A percentile compares a stretch with the other conserved stretches of the same genome.
Evolutionary conservation across 2,797 vertebrate species (phyloP).

Genomic region (Ctenosaura bakeri): DNA sequence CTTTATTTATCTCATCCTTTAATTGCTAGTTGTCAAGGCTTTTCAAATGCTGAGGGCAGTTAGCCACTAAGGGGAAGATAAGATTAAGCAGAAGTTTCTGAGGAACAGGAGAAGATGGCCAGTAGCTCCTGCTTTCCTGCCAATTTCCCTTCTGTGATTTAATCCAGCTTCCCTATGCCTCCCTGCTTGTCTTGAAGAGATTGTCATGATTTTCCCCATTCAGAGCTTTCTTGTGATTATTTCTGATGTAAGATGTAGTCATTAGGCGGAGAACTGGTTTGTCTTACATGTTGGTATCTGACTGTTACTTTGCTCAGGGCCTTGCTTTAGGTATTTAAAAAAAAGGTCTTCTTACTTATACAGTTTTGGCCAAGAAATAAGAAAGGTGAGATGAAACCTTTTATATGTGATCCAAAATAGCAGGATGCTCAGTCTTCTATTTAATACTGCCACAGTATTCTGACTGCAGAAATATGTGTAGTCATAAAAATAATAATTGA

Average conservation of each 20-base stretch:
- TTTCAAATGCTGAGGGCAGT: not conserved
- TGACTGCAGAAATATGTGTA: not conserved
- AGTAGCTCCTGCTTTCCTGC: not conserved
- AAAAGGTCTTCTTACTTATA: not conserved
- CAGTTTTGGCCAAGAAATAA: not conserved
- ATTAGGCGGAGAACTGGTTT: conserved; percentile 7
- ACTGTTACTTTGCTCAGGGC: conserved; percentile 8
- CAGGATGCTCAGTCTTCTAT: not conserved
- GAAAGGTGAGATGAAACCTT: not conserved
- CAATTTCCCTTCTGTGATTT: not conserved
- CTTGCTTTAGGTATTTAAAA: not conserved
- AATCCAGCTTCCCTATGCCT: not conserved
- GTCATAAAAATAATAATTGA: not conserved
- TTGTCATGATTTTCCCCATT: not conserved
- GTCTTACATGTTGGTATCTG: not conserved
- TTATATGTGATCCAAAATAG: conserved; percentile 1
- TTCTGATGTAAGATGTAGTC: conserved; percentile 3
- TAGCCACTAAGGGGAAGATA: not conserved
- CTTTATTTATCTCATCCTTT: not conserved
- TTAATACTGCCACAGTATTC: not conserved
- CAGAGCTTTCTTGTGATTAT: not conserved
- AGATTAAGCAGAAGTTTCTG: not conserved
- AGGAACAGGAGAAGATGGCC: not conserved
- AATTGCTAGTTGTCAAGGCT: not conserved
- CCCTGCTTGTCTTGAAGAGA: not conserved